Base-by-base conservation (phyloP, 2,113 vertebrate species). In the Morphnarchus princeps region DNA sequence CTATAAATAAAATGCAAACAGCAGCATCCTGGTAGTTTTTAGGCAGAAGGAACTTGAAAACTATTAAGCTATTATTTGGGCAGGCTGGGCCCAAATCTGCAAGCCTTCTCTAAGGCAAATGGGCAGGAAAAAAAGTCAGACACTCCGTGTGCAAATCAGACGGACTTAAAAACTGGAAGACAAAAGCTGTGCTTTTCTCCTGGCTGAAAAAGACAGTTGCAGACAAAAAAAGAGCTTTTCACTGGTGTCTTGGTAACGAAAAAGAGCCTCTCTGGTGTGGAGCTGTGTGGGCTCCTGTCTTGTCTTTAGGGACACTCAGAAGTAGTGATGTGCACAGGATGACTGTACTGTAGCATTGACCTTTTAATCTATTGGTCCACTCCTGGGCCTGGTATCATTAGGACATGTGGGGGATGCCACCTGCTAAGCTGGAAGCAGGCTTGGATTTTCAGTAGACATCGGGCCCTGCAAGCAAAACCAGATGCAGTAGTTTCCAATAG, bases 371-470 rank as follows among this genome's bases (percentile, higher is more conserved):
- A 1, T 13, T 3, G 11, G 11, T 45, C 17, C 2, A 6, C 34
- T 81, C 13, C 45, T 42, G 31, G 31, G 18, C 26, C 26, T 1
- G 1, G 13, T 38, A 11, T 20, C 22, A 4, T 7, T 28, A 25
- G 63, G 55, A 32, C 10, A 5, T 1, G 0, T 8, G 10, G 32
- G 55, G 43, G 21, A 25, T 22, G 50, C 3, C 16, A 8, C 25
- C 9, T 55, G 36, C 43, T 42, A 38, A 58, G 15, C 42, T n/a
- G 55, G 52, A 62, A 59, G n/a, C 22, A 31, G 61, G 16, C 34
- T 36, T 1, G 3, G 32, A 34, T 59, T 52, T 50, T 49, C 1
- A 0, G 8, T 12, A 31, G 21, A 16, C 21, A 13, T 32, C n/a
- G 20, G 52, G 38, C 25, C 12, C 26, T 49, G 24, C 16, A 28